Percentiles rank a stretch among this genome's conserved stretches.
phyloP scores from a whole-genome alignment of 2,888 invertebrate genomes.

The Rhamnusium bicolor region DNA sequence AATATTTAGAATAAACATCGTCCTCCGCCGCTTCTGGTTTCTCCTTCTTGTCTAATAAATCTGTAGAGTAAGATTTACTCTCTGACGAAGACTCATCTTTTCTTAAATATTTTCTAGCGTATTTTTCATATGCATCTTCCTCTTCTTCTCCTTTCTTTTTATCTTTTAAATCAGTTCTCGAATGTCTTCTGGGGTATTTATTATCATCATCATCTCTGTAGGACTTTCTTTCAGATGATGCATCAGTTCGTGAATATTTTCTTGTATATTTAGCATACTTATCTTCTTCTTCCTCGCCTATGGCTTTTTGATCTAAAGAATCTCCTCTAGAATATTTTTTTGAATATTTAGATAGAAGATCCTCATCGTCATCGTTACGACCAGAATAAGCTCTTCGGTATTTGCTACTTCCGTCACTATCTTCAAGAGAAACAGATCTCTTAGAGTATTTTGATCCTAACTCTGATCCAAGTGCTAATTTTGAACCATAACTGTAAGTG shows the following conservation, averaged over 20 bases:
- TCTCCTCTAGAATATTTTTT: conserved; percentile 49
- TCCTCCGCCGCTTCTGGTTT: conserved; percentile 46
- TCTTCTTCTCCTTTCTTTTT: conserved; percentile 55
- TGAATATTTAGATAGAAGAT: conserved; percentile 56
- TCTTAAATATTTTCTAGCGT: conserved; percentile 58
- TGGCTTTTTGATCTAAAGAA: conserved; percentile 55
- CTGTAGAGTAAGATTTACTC: conserved; percentile 18
- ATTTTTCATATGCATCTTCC: conserved; percentile 59
- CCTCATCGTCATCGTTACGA: conserved; percentile 57
- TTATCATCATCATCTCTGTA: conserved; percentile 54
- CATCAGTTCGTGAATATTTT: conserved; percentile 61
- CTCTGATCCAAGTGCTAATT: conserved; percentile 53
- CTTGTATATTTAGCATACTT: conserved; percentile 61
- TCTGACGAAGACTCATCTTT: conserved; percentile 51
- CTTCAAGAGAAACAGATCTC: conserved; percentile 56
- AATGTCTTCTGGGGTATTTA: conserved; percentile 55
- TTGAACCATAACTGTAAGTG: conserved; percentile 52
- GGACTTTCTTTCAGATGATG: conserved; percentile 45
- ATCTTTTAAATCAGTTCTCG: conserved; percentile 52
- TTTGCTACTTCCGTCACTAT: conserved; percentile 48
- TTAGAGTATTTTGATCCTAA: conserved; percentile 57
- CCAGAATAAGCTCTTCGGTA: conserved; percentile 49
- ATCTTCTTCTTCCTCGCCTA: conserved; percentile 65
- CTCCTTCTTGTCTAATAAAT: conserved; percentile 3
- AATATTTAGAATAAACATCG: conserved; percentile 50